phyloP scores from a whole-genome alignment of 35 echinoderm and acorn worm species.

The Apostichopus parvimensis region DNA sequence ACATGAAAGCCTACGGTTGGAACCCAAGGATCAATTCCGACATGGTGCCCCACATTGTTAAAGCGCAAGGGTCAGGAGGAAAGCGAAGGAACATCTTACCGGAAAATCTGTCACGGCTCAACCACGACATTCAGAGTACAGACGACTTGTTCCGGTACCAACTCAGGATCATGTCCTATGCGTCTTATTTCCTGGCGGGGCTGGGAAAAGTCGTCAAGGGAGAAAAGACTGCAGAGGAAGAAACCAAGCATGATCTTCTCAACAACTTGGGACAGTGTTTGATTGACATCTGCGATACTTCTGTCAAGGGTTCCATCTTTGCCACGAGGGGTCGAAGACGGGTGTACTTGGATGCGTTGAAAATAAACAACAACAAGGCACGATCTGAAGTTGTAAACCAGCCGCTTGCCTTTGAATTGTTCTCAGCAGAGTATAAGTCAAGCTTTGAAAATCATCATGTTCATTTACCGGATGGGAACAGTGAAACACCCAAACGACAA shows the following conservation, averaged over 20 bases:
- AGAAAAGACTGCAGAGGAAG: neutral
- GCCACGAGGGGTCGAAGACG: neutral
- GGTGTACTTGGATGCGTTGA: neutral
- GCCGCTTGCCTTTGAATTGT: neutral
- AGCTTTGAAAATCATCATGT: neutral
- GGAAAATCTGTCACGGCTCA: neutral
- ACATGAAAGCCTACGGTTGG: neutral
- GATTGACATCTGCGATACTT: constrained; percentile 9
- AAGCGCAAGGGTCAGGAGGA: neutral
- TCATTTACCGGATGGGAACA: neutral
- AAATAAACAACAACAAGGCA: neutral
- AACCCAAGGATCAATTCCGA: neutral
- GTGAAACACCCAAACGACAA: neutral
- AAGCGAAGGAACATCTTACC: neutral
- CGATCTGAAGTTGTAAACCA: neutral
- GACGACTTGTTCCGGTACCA: neutral
- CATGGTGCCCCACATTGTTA: neutral
- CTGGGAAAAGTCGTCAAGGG: constrained; percentile 4
- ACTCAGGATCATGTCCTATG: constrained; percentile 15
- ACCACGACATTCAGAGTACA: neutral
- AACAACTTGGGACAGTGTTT: constrained; percentile 16
- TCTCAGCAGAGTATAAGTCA: neutral
- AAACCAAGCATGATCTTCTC: neutral
- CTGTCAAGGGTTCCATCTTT: neutral
- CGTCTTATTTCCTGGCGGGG: neutral